Conservation (phyloP, 2,113 vertebrate genomes). For the Poecile atricapillus region DNA sequence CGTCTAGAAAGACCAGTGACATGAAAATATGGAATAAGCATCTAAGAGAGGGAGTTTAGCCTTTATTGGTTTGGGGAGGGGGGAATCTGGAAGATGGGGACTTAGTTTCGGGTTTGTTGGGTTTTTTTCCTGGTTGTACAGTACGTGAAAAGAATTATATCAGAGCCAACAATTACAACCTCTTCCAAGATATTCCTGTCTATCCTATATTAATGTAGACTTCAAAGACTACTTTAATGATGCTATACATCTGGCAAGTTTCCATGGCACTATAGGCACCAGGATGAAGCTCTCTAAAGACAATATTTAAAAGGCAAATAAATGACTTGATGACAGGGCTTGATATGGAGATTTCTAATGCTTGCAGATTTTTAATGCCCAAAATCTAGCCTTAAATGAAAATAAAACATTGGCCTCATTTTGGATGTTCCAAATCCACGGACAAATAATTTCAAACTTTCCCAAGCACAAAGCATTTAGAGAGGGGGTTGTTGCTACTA, state of each 20-base stretch:
- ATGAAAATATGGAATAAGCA: not conserved
- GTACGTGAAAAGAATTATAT: not conserved
- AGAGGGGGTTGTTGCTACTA: accelerated
- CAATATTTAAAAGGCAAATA: not conserved
- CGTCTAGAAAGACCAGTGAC: not conserved
- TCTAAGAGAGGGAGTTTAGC: not conserved
- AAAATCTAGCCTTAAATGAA: not conserved
- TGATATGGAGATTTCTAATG: not conserved
- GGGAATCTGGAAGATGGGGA: accelerated
- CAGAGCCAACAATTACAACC: not conserved
- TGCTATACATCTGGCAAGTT: not conserved
- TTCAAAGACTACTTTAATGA: not conserved
- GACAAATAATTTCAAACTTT: not conserved
- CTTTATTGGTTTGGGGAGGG: not conserved
- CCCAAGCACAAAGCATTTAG: not conserved
- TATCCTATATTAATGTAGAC: not conserved
- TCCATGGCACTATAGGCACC: not conserved
- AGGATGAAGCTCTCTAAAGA: not conserved
- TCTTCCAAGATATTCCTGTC: not conserved
- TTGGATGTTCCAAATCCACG: not conserved
- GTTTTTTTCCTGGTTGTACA: not conserved
- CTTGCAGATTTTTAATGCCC: not conserved
- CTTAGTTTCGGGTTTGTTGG: not conserved
- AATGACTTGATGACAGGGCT: not conserved
- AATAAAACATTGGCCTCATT: not conserved